Base-by-base conservation (phyloP, 2,888 invertebrate genomes). In the Xestia xanthographa region DNA sequence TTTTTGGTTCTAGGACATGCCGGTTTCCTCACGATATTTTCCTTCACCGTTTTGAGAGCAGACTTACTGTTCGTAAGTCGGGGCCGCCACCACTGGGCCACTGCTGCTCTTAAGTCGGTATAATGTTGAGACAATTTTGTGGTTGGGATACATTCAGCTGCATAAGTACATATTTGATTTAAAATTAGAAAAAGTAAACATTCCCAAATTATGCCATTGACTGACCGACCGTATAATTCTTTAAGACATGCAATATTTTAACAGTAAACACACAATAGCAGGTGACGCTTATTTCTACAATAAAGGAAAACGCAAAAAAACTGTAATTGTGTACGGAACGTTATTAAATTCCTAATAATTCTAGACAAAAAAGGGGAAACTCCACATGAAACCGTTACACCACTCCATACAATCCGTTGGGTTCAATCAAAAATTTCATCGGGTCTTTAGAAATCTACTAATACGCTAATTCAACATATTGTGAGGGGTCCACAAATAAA, bases 391-490 rank as follows among this genome's bases (percentile, higher is more conserved):
- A 94, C 96, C 96, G 96, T 96, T 96, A 94, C 91, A 93, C 91
- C 88, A 90, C 91, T 93, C 91, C 88, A 90, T 93, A 92, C 89
- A 90, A 96, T 96, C 95, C 96, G 95, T 95, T 96, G 93, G 90
- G 93, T 93, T 93, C 95, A 95, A 96, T 96, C 96, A 95, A 95
- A 95, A 96, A 95, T 93, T 95, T 95, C 96, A 95, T 96, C 95
- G 93, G 87, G 89, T 92, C 95, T 93, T 93, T 95, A 94, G 93
- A 96, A 95, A 94, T 95, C 91, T 90, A 94, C 95, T 96, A 96
- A 96, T 96, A 96, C 96, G 95, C 93, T 96, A 96, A 96, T 96
- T 95, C 95, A 94, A 95, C 94, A 95, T 96, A 95, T 95, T 96
- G 96, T 94, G 92, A 94, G 95, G 95, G 96, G 93, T 92, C 92